These are phyloP conservation scores for Pantala flavescens DNA, from an alignment of 1,140 invertebrate genomes.

Conservation along the genomic window DNA sequence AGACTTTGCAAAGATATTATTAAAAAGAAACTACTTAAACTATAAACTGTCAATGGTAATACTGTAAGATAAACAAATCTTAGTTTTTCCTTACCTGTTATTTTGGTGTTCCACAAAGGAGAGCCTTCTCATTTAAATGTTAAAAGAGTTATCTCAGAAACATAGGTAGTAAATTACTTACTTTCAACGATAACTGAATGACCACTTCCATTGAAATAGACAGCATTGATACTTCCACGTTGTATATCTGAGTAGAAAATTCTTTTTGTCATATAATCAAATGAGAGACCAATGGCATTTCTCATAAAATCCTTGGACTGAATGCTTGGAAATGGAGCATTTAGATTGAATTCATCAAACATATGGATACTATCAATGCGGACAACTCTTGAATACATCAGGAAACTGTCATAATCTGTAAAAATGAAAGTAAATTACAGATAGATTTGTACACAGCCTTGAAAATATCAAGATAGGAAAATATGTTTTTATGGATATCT, in stretches of 20 bases:
- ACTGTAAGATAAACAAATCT: too few species aligned
- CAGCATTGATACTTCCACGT: constrained; percentile 66
- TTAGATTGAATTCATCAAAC: constrained; percentile 54
- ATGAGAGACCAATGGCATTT: constrained; percentile 75
- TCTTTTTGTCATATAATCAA: constrained; percentile 56
- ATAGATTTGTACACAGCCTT: constrained; percentile 19
- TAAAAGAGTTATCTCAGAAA: too few species aligned
- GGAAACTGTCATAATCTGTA: constrained; percentile 59
- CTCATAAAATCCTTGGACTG: constrained; percentile 57
- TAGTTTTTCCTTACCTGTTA: too few species aligned
- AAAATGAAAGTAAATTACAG: constrained; percentile 24
- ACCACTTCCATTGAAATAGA: constrained; percentile 69
- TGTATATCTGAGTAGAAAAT: constrained; percentile 85
- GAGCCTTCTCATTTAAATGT: too few species aligned
- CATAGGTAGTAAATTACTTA: constrained; percentile 38
- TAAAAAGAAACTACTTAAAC: too few species aligned
- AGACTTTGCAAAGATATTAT: too few species aligned
- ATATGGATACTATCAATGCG: constrained; percentile 67
- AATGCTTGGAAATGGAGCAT: constrained; percentile 65
- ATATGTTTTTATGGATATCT: too few species aligned
- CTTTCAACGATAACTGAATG: constrained; percentile 57
- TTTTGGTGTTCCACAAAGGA: too few species aligned
- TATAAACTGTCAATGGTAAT: too few species aligned
- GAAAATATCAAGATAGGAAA: not conserved
- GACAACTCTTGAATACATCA: constrained; percentile 62